These are phyloP conservation scores for Petrophora chlorosata DNA, from an alignment of 2,888 invertebrate genomes.

Conservation along the genomic window DNA sequence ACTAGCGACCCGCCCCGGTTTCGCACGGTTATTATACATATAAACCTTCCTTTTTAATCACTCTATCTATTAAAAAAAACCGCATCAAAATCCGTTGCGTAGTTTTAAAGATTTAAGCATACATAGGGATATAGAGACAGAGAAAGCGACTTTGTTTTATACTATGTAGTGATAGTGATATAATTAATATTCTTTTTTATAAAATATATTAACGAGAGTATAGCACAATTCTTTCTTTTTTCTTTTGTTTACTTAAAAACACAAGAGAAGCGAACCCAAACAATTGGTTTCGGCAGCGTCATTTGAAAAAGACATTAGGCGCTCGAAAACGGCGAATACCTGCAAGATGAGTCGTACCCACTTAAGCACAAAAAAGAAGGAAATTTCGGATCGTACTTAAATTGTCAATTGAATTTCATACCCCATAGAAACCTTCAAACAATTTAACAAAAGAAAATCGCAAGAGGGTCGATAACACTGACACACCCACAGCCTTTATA, in stretches of 20 bases:
- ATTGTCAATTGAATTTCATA: slow-evolving; percentile 49
- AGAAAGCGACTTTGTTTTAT: no score
- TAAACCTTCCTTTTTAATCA: no score
- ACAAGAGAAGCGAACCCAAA: slow-evolving; percentile 2
- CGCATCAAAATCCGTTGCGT: no score
- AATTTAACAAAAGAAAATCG: slow-evolving; percentile 39
- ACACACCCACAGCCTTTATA: slow-evolving; percentile 1
- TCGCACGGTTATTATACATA: no score
- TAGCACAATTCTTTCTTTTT: not conserved
- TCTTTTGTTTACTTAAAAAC: slow-evolving; percentile 8
- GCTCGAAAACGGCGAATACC: slow-evolving; percentile 20
- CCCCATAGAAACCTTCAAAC: slow-evolving; percentile 29
- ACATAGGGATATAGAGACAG: no score
- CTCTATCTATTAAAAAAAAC: no score
- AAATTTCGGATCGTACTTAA: slow-evolving; percentile 32
- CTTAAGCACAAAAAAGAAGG: slow-evolving; percentile 38
- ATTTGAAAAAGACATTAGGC: slow-evolving; percentile 19
- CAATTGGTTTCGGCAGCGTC: slow-evolving; percentile 1
- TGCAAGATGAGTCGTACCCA: slow-evolving; percentile 32
- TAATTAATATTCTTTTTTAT: no score
- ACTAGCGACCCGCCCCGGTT: no score
- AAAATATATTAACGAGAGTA: no score
- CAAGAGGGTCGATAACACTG: slow-evolving; percentile 31
- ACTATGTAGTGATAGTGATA: no score
- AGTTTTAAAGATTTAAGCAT: no score